Base-by-base conservation (phyloP, 2,888 invertebrate species). In the Orthosia gothica region DNA sequence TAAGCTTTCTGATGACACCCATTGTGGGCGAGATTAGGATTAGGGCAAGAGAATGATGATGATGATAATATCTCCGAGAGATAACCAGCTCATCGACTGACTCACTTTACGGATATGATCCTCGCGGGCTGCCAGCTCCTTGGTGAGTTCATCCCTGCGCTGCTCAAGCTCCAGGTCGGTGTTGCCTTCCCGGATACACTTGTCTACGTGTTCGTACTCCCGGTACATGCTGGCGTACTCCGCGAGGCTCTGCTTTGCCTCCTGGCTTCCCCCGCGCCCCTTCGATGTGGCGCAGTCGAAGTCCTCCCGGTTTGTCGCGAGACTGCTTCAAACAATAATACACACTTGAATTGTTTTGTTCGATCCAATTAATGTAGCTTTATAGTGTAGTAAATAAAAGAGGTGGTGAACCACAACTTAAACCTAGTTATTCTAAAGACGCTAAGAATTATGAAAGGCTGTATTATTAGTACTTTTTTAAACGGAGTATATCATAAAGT, bases 211-310 rank as follows among this genome's bases (percentile, higher is more conserved):
- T 79, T 95, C 93, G 80, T 94, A 95, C 82, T 95, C 93, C 15
- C 92, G 91, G 84, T 94, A 95, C 9, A 95, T 75, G 54, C 83
- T 90, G 0, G 95, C 93, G 81, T 95, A 96, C 85, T 95, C 95
- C 0, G 92, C 91, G 3, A 96, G 90, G 58, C 92, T 93, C 79
- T 93, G 93, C 80, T 93, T 94, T 3, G 93, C 94, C 55, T 92
- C 93, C 20, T 93, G 92, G 55, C 88, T 90, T 5, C 90, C 89
- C 12, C 82, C 87, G 63, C 88, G 91, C 0, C 92, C 93, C 71
- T 95, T 95, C 2, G 94, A 95, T 7, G 93, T 94, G 9, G 94
- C 93, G 2, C 90, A 92, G 63, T 95, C 94, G 23, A 89, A 82
- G 71, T 95, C 95, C 9, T 93, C 94, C 2, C 90, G 92, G 64